A percentile compares a stretch with the other conserved stretches of the same genome.
These are phyloP conservation scores for Lepidotrigona ventralis DNA, from an alignment of 1,140 invertebrate genomes.

Conservation along the genomic window DNA sequence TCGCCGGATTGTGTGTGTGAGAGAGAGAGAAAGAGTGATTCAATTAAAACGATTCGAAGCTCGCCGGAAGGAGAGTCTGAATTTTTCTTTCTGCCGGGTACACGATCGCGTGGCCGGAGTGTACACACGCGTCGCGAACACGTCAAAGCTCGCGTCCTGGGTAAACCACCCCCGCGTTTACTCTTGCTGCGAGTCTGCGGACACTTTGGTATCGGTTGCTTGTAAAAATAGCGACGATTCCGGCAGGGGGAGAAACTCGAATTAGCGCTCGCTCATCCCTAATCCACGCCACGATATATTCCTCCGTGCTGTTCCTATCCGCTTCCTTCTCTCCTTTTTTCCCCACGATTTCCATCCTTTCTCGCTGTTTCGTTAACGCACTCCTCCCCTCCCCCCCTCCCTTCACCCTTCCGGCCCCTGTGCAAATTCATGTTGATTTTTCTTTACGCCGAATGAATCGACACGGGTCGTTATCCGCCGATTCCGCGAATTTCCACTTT, in stretches of 20 bases:
- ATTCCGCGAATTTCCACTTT: constrained; percentile 22
- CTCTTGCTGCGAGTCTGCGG: constrained; percentile 7
- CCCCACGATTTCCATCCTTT: background rate
- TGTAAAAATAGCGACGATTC: constrained; percentile 72
- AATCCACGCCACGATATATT: constrained; percentile 59
- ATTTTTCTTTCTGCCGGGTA: constrained; percentile 23
- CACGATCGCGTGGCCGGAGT: background rate
- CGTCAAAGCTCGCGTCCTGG: constrained; percentile 39
- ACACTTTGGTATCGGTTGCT: constrained; percentile 58
- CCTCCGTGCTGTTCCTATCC: constrained; percentile 5
- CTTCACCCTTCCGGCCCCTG: background rate
- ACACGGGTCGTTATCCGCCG: constrained; percentile 13
- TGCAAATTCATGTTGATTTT: constrained; percentile 47
- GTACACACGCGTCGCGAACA: constrained; percentile 23
- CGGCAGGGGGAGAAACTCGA: constrained; percentile 43
- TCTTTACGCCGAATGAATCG: constrained; percentile 22
- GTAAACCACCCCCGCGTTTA: constrained; percentile 57
- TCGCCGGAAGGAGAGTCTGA: background rate
- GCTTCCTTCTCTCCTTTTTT: background rate
- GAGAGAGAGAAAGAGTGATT: background rate
- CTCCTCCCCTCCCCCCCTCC: background rate
- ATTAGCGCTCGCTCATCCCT: constrained; percentile 63
- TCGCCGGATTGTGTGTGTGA: no score
- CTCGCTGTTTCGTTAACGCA: constrained; percentile 41
- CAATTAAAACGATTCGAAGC: constrained; percentile 10